These are phyloP conservation scores for Aromia moschata DNA, from an alignment of 2,888 invertebrate genomes.

Conservation along the genomic window DNA sequence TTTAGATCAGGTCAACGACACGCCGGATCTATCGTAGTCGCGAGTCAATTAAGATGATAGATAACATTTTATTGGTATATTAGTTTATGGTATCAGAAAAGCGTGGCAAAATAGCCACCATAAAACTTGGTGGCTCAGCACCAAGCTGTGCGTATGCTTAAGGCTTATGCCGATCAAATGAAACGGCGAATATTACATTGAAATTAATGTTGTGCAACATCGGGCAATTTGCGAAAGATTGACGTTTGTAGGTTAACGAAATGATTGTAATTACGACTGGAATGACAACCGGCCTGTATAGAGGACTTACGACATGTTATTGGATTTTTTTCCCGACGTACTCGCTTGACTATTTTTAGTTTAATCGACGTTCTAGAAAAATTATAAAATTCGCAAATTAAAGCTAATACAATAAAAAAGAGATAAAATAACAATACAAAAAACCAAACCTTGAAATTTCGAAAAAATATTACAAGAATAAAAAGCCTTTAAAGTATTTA, in stretches of 20 bases:
- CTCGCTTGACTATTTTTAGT: no score
- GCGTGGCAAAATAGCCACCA: background rate
- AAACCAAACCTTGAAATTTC: no score
- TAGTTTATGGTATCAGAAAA: background rate
- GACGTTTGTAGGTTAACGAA: conserved; percentile 8
- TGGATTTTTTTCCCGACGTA: no score
- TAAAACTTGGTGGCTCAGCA: background rate
- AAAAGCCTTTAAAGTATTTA: no score
- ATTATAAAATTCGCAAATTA: no score
- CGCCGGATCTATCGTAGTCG: background rate
- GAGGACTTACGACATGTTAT: no score
- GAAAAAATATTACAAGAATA: no score
- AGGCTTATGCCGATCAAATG: background rate
- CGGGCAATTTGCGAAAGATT: conserved; percentile 9
- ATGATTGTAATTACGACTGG: background rate
- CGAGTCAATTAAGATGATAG: conserved; percentile 8
- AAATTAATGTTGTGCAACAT: conserved; percentile 8
- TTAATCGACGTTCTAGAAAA: no score
- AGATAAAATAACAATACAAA: no score
- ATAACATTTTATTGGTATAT: conserved; percentile 5
- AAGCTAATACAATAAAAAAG: no score
- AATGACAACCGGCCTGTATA: background rate
- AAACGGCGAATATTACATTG: background rate
- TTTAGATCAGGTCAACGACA: conserved; percentile 4
- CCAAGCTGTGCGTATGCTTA: background rate